A percentile compares a stretch with the other conserved stretches of the same genome.
These are phyloP conservation scores for Lithophane socia DNA, from an alignment of 2,888 invertebrate species.

Conservation along the genomic window DNA sequence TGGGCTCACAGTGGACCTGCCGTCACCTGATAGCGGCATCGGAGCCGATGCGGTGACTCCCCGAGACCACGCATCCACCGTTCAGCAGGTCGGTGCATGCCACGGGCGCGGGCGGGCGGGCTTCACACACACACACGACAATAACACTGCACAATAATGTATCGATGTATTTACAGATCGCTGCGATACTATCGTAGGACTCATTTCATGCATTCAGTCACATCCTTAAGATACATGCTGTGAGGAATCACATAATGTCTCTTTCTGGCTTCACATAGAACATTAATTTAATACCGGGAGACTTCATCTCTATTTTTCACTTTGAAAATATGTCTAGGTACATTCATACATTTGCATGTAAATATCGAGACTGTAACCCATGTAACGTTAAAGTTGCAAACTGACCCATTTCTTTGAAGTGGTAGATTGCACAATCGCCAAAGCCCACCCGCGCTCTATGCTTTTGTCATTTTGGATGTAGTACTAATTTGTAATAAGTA, in stretches of 20 bases:
- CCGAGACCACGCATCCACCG: conserved; percentile 95
- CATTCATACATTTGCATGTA: conserved; percentile 70
- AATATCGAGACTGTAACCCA: conserved; percentile 47
- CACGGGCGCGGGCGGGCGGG: conserved; percentile 87
- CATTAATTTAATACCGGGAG: conserved; percentile 29
- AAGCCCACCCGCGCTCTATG: conserved; percentile 86
- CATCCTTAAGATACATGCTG: conserved; percentile 32
- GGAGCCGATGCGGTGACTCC: conserved; percentile 98
- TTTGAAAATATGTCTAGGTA: conserved; percentile 64
- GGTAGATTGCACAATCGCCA: conserved; percentile 70
- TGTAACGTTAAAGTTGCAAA: conserved; percentile 41
- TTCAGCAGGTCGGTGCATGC: conserved; percentile 95
- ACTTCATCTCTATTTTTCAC: conserved; percentile 48
- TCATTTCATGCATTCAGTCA: conserved; percentile 62
- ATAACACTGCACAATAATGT: conserved; percentile 61
- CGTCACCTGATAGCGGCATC: conserved; percentile 98
- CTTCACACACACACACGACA: conserved; percentile 72
- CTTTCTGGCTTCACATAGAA: conserved; percentile 38
- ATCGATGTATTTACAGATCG: conserved; percentile 65
- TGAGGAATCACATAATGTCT: conserved; percentile 36
- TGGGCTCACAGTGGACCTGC: conserved; percentile 97
- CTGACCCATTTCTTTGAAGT: conserved; percentile 49
- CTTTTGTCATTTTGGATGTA: conserved; percentile 44
- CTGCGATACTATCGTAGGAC: conserved; percentile 50
- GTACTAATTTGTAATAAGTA: conserved; percentile 29